These are phyloP conservation scores for Heliocidaris tuberculata DNA, from an alignment of 35 echinoderm and acorn worm genomes.

Conservation along the genomic window DNA sequence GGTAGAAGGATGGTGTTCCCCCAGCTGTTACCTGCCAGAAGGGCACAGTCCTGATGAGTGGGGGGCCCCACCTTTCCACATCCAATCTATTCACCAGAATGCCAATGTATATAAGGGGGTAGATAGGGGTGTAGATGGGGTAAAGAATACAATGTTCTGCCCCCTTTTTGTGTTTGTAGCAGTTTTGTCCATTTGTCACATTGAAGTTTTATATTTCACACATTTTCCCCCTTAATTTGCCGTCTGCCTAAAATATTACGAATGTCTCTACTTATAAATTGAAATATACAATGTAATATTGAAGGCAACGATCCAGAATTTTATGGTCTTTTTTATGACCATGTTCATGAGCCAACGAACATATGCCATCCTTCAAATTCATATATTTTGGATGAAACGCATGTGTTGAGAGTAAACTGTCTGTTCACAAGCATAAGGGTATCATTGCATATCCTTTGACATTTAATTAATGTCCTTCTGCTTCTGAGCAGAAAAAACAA, in stretches of 20 bases:
- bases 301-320: background rate
- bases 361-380: background rate
- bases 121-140: background rate
- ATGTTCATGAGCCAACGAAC: background rate
- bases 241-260: background rate
- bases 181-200: background rate
- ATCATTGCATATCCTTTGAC: background rate
- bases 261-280: background rate
- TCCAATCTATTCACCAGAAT: background rate
- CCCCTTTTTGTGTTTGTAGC: background rate
- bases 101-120: background rate
- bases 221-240: background rate
- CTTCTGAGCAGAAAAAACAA: background rate
- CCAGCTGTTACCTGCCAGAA: slow-evolving; percentile 1
- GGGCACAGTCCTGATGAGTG: background rate
- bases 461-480: background rate
- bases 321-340: background rate
- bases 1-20: background rate
- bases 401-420: background rate
- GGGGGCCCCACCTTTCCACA: background rate
- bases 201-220: background rate
- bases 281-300: background rate
- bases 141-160: background rate
- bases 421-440: background rate
- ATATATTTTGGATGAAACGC: background rate